A percentile compares a stretch with the other conserved stretches of the same genome.
These are phyloP conservation scores for Siphlonurus alternatus DNA, from an alignment of 2,888 invertebrate genomes.

Conservation along the genomic window DNA sequence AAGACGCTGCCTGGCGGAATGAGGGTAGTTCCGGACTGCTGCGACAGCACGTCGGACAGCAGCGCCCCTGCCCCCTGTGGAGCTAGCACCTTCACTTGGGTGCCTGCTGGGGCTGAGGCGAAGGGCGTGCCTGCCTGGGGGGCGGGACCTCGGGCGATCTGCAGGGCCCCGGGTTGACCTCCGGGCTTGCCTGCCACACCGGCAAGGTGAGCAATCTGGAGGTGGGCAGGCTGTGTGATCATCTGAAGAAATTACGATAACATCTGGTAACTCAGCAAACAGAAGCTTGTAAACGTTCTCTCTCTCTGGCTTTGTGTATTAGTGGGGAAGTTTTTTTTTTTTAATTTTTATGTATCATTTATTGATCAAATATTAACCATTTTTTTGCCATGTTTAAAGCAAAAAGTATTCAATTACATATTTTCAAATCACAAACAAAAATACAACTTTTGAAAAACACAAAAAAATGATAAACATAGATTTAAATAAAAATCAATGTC, in stretches of 20 bases:
- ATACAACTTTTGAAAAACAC: no score
- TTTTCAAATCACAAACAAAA: no score
- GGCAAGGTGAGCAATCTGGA: conserved; percentile 15
- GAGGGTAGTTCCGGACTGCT: neutral
- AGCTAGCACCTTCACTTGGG: neutral
- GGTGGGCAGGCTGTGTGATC: conserved; percentile 21
- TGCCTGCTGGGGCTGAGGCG: neutral
- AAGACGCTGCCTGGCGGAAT: neutral
- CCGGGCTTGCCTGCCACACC: neutral
- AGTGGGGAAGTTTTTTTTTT: no score
- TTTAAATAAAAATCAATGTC: no score
- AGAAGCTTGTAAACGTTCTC: no score
- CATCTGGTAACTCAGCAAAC: no score
- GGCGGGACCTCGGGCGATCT: neutral
- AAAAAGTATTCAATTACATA: no score
- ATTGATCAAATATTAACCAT: no score
- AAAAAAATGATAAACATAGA: no score
- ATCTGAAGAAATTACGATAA: conserved; percentile 17
- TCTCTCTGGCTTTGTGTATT: no score
- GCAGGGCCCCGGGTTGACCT: neutral
- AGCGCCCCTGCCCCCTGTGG: neutral
- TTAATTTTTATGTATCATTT: no score
- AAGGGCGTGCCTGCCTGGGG: neutral
- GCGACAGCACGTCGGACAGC: neutral
- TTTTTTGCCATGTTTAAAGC: no score